phyloP scores from a whole-genome alignment of 2,113 vertebrate species.

The Pampusana beccarii region DNA sequence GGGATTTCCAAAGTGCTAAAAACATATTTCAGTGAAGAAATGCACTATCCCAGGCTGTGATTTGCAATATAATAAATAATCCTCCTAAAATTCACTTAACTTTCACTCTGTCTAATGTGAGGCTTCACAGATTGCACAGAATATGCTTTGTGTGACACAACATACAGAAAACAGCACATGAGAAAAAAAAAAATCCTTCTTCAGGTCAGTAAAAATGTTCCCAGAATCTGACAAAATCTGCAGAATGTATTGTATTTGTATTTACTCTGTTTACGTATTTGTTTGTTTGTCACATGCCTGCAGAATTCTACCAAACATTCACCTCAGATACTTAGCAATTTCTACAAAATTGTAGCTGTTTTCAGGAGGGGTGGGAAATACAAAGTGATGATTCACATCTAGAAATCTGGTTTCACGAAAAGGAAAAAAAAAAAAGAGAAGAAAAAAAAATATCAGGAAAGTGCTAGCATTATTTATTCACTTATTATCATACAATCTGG shows the following conservation, averaged over 20 bases:
- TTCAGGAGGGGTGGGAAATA: constrained; percentile 20
- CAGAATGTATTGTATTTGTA: constrained; percentile 44
- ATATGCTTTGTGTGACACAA: constrained; percentile 57
- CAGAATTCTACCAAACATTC: constrained; percentile 37
- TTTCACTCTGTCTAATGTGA: constrained; percentile 33
- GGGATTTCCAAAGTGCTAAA: constrained; percentile 47
- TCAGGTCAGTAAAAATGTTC: constrained; percentile 45
- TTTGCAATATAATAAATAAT: constrained; percentile 65
- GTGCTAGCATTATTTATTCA: constrained; percentile 67
- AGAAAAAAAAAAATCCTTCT: background rate
- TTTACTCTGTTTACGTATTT: constrained; percentile 17
- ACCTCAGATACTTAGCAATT: constrained; percentile 41
- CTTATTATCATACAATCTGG: constrained; percentile 74
- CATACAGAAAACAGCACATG: background rate
- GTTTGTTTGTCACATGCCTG: constrained; percentile 29
- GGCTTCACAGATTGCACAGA: constrained; percentile 56
- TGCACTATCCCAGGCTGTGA: constrained; percentile 9
- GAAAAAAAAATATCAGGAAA: background rate
- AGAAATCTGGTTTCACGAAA: constrained; percentile 30
- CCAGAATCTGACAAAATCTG: constrained; percentile 32
- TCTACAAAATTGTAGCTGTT: constrained; percentile 38
- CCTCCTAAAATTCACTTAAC: constrained; percentile 61
- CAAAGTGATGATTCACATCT: constrained; percentile 48
- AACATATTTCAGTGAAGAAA: constrained; percentile 44
- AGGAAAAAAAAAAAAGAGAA: background rate